Conservation (phyloP, 2,113 vertebrate genomes). For the Thymallus thymallus region DNA sequence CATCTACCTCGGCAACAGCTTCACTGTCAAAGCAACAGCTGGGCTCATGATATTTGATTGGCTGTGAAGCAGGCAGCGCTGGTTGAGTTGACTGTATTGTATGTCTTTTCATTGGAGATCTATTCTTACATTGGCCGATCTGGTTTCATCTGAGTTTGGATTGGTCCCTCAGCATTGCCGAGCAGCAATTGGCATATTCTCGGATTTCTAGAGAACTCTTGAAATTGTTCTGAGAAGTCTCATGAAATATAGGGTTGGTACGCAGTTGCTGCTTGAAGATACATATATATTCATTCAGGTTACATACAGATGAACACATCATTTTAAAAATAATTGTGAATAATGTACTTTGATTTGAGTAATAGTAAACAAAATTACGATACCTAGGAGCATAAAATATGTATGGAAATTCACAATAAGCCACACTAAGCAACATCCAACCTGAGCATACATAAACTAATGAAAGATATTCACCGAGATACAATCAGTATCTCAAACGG, state of each 20-base stretch:
- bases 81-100: conserved; percentile 32
- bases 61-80: conserved; percentile 49
- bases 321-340: too few relatives aligned
- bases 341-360: too few relatives aligned
- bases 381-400: too few relatives aligned
- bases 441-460: too few relatives aligned
- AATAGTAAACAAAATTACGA: too few relatives aligned
- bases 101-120: conserved; percentile 55
- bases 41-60: conserved; percentile 61
- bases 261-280: not conserved
- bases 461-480: not conserved
- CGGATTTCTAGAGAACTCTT: conserved; percentile 16
- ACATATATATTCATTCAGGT: not conserved
- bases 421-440: too few relatives aligned
- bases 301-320: too few relatives aligned
- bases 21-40: conserved; percentile 58
- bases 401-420: too few relatives aligned
- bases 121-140: conserved; percentile 57
- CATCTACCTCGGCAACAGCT: conserved; percentile 47
- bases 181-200: conserved; percentile 1
- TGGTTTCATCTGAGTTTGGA: conserved; percentile 51
- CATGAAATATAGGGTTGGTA: not conserved
- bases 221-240: conserved; percentile 1
- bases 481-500: too few relatives aligned
- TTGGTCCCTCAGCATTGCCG: conserved; percentile 20